Evolutionary conservation across 2,113 vertebrate species (phyloP), one percentile per base, ranked within the genome.

Genomic region (Hypocryptadius cinnamomeus): DNA sequence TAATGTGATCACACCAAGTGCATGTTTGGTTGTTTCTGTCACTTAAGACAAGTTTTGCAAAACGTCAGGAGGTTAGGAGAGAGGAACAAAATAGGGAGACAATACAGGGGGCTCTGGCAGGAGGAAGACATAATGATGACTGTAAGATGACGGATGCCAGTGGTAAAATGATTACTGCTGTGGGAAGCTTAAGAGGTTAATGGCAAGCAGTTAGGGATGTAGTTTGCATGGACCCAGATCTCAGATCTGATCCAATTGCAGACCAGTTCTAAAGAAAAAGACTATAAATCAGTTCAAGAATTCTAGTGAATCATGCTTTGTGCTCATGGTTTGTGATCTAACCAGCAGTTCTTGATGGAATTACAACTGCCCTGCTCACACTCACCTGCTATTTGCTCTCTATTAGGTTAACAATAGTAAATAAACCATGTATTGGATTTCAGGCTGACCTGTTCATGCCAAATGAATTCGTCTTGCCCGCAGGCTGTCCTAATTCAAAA

Each of bases 361-460:
- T 92, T 95, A 95, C 63, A 92, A n/a, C 84, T 7, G 1, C 59
- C 35, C 44, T 79, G 59, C 59, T 94, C 70, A 53, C 33, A 16
- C 33, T 95, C 89, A 94, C 89, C 87, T 95, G 94, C 54, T 87
- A 15, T 83, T 93, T 88, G 48, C 53, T 90, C 76, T 95, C 57
- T 91, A 94, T 95, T 88, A 85, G 64, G 47, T 95, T 96, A 92
- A 95, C 79, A 90, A 76, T 81, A 80, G 64, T 90, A 95, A 95
- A 94, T 95, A 94, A 96, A 93, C 69, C 3, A 1, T 33, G 48
- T 91, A 88, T 96, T 93, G 73, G 63, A 79, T 95, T 95, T 90
- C 86, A 89, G 24, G 54, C 45, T 87, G 86, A 89, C 71, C 74
- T 50, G 22, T 89, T 95, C 84, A 61, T 82, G 70, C 24, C 35